Conservation (phyloP, 2,797 vertebrate species). For the Pangasius djambal region DNA sequence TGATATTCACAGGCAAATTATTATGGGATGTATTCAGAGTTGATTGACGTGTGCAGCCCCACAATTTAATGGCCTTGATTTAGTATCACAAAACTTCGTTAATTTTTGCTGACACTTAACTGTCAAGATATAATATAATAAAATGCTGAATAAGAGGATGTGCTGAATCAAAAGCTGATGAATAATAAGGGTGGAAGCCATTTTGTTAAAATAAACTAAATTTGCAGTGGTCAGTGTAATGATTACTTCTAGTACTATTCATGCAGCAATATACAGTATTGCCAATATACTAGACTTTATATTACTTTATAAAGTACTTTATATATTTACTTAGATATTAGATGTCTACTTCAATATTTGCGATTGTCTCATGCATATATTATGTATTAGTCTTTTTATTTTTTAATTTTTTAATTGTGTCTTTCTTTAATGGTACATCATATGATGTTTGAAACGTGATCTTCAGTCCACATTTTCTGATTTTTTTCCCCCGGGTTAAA, state of each 20-base stretch:
- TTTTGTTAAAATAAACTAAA: not conserved
- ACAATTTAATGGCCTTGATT: not conserved
- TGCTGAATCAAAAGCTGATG: not conserved
- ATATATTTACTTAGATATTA: not conserved
- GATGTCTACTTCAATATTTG: not conserved
- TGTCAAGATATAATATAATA: not conserved
- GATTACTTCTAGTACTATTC: not conserved
- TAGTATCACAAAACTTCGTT: not conserved
- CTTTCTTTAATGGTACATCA: no score
- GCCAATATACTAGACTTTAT: not conserved
- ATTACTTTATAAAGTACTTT: no score
- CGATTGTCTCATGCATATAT: not conserved
- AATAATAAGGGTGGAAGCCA: not conserved
- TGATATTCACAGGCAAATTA: slow-evolving; percentile 39
- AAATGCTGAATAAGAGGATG: not conserved
- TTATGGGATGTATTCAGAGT: not conserved
- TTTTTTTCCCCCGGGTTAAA: not conserved
- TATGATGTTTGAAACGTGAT: not conserved
- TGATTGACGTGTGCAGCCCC: not conserved
- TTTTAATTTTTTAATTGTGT: not conserved
- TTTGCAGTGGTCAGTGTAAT: not conserved
- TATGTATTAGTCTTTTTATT: not conserved
- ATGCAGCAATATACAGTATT: not conserved
- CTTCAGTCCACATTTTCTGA: not conserved
- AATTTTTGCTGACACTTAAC: not conserved